A percentile compares a stretch with the other conserved stretches of the same genome.
Conservation (phyloP, 2,888 invertebrate species). For the Argyresthia albistria region DNA sequence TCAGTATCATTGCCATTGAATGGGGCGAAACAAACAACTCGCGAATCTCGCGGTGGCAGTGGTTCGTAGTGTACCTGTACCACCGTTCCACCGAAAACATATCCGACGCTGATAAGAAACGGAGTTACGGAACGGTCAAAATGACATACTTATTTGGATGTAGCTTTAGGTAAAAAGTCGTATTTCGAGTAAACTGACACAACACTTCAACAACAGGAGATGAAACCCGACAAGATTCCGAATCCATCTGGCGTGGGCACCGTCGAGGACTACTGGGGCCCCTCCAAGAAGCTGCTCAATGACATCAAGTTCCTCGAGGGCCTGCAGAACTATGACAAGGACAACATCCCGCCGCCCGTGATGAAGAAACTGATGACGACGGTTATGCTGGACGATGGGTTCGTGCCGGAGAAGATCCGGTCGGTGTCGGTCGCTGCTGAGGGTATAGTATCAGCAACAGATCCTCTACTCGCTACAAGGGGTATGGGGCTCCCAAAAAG, state of each 20-base stretch:
- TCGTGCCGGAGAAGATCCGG: constrained; percentile 93
- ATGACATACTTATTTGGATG: too few species aligned
- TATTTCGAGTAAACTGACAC: too few species aligned
- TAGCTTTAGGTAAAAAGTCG: too few species aligned
- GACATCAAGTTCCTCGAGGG: constrained; percentile 92
- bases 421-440: constrained; percentile 91
- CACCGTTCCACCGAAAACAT: too few species aligned
- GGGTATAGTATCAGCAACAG: constrained; percentile 51
- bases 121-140: too few species aligned
- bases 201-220: constrained; percentile 61
- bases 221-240: constrained; percentile 90
- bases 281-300: constrained; percentile 88
- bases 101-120: too few species aligned
- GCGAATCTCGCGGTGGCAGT: too few species aligned
- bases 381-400: constrained; percentile 87
- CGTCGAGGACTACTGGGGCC: constrained; percentile 94
- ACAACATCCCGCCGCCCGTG: constrained; percentile 87
- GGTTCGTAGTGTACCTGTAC: too few species aligned
- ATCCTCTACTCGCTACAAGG: too few species aligned
- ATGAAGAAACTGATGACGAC: constrained; percentile 89
- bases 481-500: too few species aligned
- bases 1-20: too few species aligned
- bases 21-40: too few species aligned
- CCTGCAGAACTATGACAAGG: constrained; percentile 91
- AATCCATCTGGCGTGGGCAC: constrained; percentile 88